phyloP scores from a whole-genome alignment of 2,113 vertebrate species.

The Chionomys nivalis region DNA sequence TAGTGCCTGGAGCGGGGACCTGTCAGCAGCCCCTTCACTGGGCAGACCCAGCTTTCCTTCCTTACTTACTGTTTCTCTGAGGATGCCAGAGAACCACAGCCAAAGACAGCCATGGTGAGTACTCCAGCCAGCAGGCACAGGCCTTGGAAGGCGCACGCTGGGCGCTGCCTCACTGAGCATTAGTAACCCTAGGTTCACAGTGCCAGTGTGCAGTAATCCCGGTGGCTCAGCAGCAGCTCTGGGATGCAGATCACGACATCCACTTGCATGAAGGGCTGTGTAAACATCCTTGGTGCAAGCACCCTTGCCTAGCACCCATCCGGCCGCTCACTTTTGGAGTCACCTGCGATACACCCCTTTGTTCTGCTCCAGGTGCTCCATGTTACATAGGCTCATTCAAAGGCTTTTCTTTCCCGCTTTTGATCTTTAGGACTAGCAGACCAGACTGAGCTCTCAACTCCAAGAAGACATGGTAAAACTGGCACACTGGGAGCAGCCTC shows the following conservation, averaged over 20 bases:
- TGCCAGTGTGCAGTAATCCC: background rate
- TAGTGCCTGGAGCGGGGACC: background rate
- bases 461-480: background rate
- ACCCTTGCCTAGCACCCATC: background rate
- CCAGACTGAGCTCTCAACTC: background rate
- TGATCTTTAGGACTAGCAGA: background rate
- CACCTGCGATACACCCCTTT: background rate
- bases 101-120: background rate
- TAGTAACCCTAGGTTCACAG: background rate
- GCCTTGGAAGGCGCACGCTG: background rate
- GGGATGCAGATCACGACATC: background rate
- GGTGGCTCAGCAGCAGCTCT: background rate
- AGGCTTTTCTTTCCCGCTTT: background rate
- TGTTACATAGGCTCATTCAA: background rate
- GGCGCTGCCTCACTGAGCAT: background rate
- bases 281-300: background rate
- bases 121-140: background rate
- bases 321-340: background rate
- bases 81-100: too few species aligned
- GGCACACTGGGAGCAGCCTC: background rate
- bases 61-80: background rate
- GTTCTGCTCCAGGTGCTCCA: background rate
- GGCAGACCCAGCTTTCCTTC: background rate
- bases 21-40: background rate
- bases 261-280: background rate